Evolutionary conservation across 2,113 vertebrate genomes (phyloP), one percentile per base, ranked within the genome.

Genomic region (Dasyprocta punctata): DNA sequence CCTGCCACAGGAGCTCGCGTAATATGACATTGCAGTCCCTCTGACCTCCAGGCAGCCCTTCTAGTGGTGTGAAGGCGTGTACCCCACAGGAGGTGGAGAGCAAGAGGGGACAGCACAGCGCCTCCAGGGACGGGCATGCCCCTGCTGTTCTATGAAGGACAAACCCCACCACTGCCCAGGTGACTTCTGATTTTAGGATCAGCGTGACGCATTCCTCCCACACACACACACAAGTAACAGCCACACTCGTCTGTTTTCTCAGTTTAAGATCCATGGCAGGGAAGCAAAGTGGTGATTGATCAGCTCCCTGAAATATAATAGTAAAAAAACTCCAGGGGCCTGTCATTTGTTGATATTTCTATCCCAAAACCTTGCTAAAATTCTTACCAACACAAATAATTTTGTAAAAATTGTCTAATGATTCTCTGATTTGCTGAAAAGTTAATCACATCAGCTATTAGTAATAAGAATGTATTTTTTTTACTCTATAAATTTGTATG

Each of bases 381-480:
- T 58, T 89, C 36, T 87, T 61, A 49, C 24, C 93, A 89, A 33
- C 80, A 63, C 60, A 78, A 38, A 36, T 90, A 81, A 77, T 58
- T 85, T 88, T 56, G 41, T 85, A 75, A 75, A 81, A 90, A 28
- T 71, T 88, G 22, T 82, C 73, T 90, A 67, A 65, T 71, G 67
- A 61, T 52, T 78, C 80, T 96, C 20, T 65, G 22, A 33, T 92
- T 82, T 92, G 78, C 75, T 89, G 85, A 83, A 49, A 86, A 94
- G 56, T 52, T 71, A 56, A 86, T 89, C 61, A n/a, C 28, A 67
- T 67, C 52, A 49, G 58, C 47, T 71, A 20, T 60, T 54, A 92
- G 49, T 84, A 67, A 78, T n/a, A 47, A 38, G 19, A 80, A 19
- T 85, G 52, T 52, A 11, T 78, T 92, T 78, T 77, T 94, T 84